A percentile compares a stretch with the other conserved stretches of the same genome.
These are phyloP conservation scores for Xylocopa sonorina DNA, from an alignment of 1,140 invertebrate genomes.

Conservation along the genomic window DNA sequence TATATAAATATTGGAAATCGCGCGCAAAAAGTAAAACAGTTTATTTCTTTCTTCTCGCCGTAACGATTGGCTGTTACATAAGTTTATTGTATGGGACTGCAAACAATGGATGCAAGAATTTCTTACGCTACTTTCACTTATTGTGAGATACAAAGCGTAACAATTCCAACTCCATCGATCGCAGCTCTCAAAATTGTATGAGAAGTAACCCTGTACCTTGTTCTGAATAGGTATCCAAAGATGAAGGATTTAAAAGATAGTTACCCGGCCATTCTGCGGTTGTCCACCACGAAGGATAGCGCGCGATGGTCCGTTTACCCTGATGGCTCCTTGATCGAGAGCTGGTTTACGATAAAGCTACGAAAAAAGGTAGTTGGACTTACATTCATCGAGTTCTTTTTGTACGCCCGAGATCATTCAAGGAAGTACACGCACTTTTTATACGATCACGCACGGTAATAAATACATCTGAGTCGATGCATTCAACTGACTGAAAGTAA, in stretches of 20 bases:
- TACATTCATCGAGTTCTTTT: background rate
- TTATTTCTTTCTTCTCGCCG: constrained; percentile 7
- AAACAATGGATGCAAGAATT: constrained; percentile 35
- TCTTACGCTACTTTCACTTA: constrained; percentile 39
- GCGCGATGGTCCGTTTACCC: constrained; percentile 65
- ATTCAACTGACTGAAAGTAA: constrained; percentile 5
- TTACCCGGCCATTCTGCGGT: constrained; percentile 61
- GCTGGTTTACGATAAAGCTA: constrained; percentile 70
- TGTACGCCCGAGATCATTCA: background rate
- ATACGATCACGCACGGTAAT: background rate
- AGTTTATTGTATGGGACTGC: constrained; percentile 8
- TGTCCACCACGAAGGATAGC: constrained; percentile 61
- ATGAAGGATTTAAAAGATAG: background rate
- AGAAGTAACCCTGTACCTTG: background rate
- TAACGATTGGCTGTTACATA: constrained; percentile 8
- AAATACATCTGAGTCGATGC: background rate
- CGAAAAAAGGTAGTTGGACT: background rate
- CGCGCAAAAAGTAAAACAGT: background rate
- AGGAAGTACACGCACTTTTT: background rate
- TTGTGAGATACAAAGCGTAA: background rate
- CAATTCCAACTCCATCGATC: background rate
- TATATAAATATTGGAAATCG: constrained; percentile 9
- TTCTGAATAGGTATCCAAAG: background rate
- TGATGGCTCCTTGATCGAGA: constrained; percentile 60
- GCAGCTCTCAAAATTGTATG: background rate